These are phyloP conservation scores for Potorous gilbertii DNA, from an alignment of 2,797 vertebrate genomes.

Conservation along the genomic window DNA sequence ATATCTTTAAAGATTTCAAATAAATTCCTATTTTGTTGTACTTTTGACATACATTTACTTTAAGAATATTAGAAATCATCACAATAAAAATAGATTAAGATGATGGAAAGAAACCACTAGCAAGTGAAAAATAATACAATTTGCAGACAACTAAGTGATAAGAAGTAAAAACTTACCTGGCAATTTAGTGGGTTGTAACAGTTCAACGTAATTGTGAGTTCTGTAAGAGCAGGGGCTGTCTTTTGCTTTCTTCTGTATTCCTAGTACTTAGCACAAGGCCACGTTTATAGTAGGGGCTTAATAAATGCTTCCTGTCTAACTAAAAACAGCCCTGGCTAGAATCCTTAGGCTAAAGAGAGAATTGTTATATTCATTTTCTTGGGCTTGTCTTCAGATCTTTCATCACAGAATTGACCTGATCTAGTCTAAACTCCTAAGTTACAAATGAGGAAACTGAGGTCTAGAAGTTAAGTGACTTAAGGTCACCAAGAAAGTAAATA, in stretches of 20 bases:
- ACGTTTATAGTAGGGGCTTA: background rate
- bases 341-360: background rate
- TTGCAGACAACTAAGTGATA: background rate
- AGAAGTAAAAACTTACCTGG: background rate
- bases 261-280: background rate
- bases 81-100: background rate
- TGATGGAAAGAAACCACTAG: background rate
- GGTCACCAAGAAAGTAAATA: background rate
- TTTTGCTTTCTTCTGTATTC: background rate
- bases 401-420: background rate
- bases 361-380: background rate
- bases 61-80: background rate
- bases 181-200: slow-evolving; percentile 36
- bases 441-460: background rate
- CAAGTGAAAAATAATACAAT: background rate
- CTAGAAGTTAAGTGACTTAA: background rate
- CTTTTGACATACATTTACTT: slow-evolving; percentile 18
- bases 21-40: slow-evolving; percentile 7
- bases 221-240: background rate
- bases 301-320: background rate
- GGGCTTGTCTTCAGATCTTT: background rate
- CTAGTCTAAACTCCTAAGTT: background rate
- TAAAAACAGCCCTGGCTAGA: slow-evolving; percentile 4
- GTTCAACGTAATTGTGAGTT: background rate
- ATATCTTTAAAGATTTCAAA: slow-evolving; percentile 30